Conservation (phyloP, 1,140 invertebrate species). For the Sinonovacula constricta region DNA sequence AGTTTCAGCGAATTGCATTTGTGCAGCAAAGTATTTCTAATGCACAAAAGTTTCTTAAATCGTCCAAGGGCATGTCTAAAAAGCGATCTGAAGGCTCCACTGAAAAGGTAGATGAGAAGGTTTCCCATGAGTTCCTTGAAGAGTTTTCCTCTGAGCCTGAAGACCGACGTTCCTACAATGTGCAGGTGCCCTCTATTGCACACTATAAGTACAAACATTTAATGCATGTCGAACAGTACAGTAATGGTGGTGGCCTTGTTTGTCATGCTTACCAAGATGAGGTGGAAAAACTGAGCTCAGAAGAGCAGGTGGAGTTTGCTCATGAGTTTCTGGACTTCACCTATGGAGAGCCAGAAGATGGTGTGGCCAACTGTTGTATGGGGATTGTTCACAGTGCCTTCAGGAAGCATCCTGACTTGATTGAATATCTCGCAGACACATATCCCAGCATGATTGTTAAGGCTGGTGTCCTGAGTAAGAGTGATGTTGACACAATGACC, state of each 20-base stretch:
- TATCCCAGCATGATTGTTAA: conserved; percentile 94
- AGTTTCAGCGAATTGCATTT: conserved; percentile 39
- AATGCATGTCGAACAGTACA: conserved; percentile 93
- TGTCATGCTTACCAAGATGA: conserved; percentile 96
- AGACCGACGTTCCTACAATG: conserved; percentile 25
- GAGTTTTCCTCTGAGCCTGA: conserved; percentile 39
- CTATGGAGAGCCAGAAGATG: conserved; percentile 74
- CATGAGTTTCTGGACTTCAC: conserved; percentile 92
- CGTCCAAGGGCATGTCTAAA: conserved; percentile 26
- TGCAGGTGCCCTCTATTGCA: conserved; percentile 21
- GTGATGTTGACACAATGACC: conserved; percentile 96
- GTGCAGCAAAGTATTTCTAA: conserved; percentile 38
- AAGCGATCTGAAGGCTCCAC: conserved; percentile 1
- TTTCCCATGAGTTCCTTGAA: background rate
- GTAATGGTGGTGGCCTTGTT: conserved; percentile 96
- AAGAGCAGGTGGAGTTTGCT: conserved; percentile 90
- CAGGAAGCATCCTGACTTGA: conserved; percentile 91
- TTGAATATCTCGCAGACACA: conserved; percentile 92
- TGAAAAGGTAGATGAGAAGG: conserved; percentile 7
- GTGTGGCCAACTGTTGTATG: conserved; percentile 88
- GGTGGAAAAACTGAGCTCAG: conserved; percentile 86
- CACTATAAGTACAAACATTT: conserved; percentile 79
- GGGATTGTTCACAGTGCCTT: conserved; percentile 98
- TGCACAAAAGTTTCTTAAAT: conserved; percentile 3
- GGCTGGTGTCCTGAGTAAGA: conserved; percentile 91